phyloP scores from a whole-genome alignment of 2,888 invertebrate genomes.

The Autographa pulchrina region DNA sequence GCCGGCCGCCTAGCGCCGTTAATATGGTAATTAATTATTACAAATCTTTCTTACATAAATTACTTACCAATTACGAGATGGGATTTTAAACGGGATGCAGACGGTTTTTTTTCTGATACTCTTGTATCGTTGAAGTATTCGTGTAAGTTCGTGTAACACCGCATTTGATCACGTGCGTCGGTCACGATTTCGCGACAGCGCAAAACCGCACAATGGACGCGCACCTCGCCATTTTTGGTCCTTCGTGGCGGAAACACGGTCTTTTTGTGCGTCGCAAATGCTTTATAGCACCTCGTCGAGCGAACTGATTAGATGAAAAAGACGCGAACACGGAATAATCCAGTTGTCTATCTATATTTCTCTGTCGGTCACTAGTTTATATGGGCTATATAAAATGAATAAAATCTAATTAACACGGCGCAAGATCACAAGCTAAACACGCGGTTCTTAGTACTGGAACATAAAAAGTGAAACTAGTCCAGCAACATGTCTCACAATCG shows the following conservation, averaged over 20 bases:
- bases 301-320: conserved; percentile 64
- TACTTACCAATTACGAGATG: conserved; percentile 79
- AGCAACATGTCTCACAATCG: conserved; percentile 86
- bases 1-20: conserved; percentile 83
- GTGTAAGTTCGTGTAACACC: conserved; percentile 59
- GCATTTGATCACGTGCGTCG: conserved; percentile 78
- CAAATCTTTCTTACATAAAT: conserved; percentile 84
- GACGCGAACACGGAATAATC: conserved; percentile 22
- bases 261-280: conserved; percentile 77
- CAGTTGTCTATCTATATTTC: conserved; percentile 8
- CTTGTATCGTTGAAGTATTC: conserved; percentile 55
- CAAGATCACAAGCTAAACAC: conserved; percentile 86
- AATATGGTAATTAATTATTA: conserved; percentile 88
- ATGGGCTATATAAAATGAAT: conserved; percentile 61
- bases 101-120: conserved; percentile 39
- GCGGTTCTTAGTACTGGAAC: conserved; percentile 71
- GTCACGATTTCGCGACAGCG: conserved; percentile 62
- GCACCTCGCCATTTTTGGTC: conserved; percentile 76
- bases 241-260: conserved; percentile 73
- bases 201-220: conserved; percentile 78
- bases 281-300: conserved; percentile 77
- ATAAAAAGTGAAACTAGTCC: conserved; percentile 83
- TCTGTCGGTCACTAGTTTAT: conserved; percentile 44
- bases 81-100: conserved; percentile 65
- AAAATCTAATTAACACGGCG: conserved; percentile 76